Conservation (phyloP, 2,888 invertebrate genomes). For the Drosophila nr. perissopoda region DNA sequence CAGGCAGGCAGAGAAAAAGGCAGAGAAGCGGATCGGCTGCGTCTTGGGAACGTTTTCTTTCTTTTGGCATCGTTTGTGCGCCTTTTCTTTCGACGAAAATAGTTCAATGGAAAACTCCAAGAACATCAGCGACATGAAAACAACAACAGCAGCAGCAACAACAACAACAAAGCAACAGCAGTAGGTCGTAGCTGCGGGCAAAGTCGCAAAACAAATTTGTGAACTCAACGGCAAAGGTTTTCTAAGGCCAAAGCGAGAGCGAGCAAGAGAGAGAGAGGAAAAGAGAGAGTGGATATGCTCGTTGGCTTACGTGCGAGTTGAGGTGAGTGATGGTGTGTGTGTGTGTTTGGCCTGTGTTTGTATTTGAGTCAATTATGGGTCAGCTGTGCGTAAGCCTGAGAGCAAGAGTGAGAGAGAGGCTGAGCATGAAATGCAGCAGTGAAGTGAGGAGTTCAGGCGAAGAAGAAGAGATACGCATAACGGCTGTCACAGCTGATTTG, state of each 20-base stretch:
- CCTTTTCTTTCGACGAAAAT: constrained; percentile 67
- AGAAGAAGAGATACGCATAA: constrained; percentile 27
- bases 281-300: constrained; percentile 16
- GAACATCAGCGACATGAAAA: constrained; percentile 23
- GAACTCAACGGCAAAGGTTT: constrained; percentile 48
- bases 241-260: constrained; percentile 37
- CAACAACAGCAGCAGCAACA: constrained; percentile 5
- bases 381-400: constrained; percentile 72
- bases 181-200: constrained; percentile 42
- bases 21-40: constrained; percentile 52
- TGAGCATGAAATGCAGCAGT: constrained; percentile 13
- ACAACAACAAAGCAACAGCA: constrained; percentile 44
- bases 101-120: constrained; percentile 76
- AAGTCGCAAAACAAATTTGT: constrained; percentile 50
- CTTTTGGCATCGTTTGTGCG: constrained; percentile 15
- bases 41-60: constrained; percentile 62
- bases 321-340: constrained; percentile 38
- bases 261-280: neutral
- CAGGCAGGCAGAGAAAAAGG: constrained; percentile 22
- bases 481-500: constrained; percentile 49
- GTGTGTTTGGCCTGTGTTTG: constrained; percentile 33
- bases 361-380: constrained; percentile 71
- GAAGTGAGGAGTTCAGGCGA: constrained; percentile 10
- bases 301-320: constrained; percentile 53
- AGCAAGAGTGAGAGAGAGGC: constrained; percentile 21